Conservation (phyloP, 2,113 vertebrate species). For the Uropsilus gracilis region DNA sequence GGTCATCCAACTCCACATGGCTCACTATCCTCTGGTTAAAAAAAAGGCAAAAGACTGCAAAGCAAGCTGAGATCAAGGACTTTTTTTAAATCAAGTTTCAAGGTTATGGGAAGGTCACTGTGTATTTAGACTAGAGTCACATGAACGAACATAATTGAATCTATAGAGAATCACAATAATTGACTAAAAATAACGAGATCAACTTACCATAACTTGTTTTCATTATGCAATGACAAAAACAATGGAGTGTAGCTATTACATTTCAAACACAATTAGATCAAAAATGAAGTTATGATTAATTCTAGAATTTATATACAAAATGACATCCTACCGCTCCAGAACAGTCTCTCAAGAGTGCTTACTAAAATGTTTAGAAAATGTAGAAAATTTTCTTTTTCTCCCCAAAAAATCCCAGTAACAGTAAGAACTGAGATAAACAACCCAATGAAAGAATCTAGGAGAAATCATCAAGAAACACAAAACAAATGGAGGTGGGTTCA, state of each 20-base stretch:
- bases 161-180: conserved; percentile 56
- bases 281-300: background rate
- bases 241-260: background rate
- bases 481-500: background rate
- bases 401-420: background rate
- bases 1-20: conserved; percentile 37
- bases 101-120: conserved; percentile 61
- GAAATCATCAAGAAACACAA: background rate
- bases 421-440: background rate
- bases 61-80: conserved; percentile 74
- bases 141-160: conserved; percentile 60
- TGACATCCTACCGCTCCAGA: conserved; percentile 27
- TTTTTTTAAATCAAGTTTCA: conserved; percentile 62
- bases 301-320: background rate
- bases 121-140: conserved; percentile 44
- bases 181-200: conserved; percentile 48
- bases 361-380: background rate
- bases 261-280: conserved; percentile 34
- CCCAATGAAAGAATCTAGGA: background rate
- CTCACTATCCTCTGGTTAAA: conserved; percentile 24
- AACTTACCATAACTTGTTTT: conserved; percentile 38
- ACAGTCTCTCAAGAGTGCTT: background rate
- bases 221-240: conserved; percentile 9
- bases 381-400: background rate
- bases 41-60: conserved; percentile 65